phyloP scores from a whole-genome alignment of 2,113 vertebrate species.

The Epinephelus cyanopodus region DNA sequence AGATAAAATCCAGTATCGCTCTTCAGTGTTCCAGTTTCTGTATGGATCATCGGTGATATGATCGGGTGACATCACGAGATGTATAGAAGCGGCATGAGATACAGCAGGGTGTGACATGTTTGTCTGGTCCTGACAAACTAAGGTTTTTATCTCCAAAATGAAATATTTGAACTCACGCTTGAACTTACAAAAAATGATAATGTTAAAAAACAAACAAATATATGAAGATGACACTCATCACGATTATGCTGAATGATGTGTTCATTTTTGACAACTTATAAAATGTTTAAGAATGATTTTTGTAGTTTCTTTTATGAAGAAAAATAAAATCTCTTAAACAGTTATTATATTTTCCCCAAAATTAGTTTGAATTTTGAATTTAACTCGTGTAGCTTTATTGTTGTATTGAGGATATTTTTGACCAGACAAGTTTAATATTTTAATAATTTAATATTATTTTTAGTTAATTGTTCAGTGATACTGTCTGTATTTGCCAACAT shows the following conservation, averaged over 20 bases:
- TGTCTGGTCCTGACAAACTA: background rate
- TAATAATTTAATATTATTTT: too few species aligned
- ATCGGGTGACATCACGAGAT: background rate
- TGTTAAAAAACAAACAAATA: background rate
- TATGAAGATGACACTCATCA: background rate
- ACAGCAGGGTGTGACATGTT: background rate
- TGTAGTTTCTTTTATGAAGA: background rate
- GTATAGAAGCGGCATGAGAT: background rate
- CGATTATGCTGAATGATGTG: background rate
- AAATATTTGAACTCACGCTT: background rate
- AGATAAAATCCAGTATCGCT: background rate
- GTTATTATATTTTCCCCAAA: background rate
- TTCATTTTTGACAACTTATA: background rate
- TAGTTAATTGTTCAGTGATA: too few species aligned
- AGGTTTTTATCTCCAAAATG: conserved; percentile 8
- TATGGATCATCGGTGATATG: background rate
- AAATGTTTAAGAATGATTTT: background rate
- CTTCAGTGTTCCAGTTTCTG: background rate
- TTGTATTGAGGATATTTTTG: background rate
- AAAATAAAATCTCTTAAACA: background rate
- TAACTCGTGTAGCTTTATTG: background rate
- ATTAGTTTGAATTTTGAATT: background rate
- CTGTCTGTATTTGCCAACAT: too few species aligned
- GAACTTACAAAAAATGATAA: background rate
- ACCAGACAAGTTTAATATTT: background rate